Base-by-base conservation (phyloP, 1,140 invertebrate species). In the Bombus turneri region DNA sequence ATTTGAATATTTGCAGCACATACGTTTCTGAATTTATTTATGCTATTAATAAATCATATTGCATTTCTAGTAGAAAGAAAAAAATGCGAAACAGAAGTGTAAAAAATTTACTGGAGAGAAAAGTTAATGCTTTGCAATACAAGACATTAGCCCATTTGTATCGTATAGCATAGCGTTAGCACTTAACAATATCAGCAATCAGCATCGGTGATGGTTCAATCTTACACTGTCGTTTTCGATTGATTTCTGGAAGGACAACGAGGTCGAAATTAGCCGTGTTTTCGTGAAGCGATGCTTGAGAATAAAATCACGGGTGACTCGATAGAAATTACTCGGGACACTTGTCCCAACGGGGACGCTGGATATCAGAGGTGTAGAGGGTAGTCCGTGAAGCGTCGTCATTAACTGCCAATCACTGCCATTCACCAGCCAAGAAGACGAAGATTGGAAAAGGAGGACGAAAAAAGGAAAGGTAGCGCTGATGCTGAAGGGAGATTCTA, bases 321-420 rank as follows among this genome's bases (percentile, higher is more conserved):
- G 88, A 90, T 90, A 85, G 88, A 90, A 91, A 91, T 90, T 91
- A 91, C 76, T 57, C 72, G 78, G 53, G 78, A 89, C 83, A 88
- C 87, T 91, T 53, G 85, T 88, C 68, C 74, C 59, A 41, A 34
- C 81, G 77, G 74, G 64, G 80, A 69, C 43, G 75, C 72, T 75
- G 62, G 79, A 43, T 92, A 92, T 92, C 91, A 88, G 83, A 86
- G 85, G 86, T 87, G 85, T 88, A 62, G 83, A 83, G 83, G 87
- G 76, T 69, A 59, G 68, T 74, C 82, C 81, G 84, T 92, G 91
- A 92, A 91, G 86, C 79, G 84, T 89, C 91, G 90, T 92, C 91
- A 92, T 92, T 92, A 93, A 92, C 88, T 93, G 91, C 90, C 91
- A 93, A 93, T 93, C 92, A 93, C 91, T 91, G 91, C 91, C 92